Evolutionary conservation across 2,888 invertebrate species (phyloP).

Genomic region (Stenchaetothrips biformis): DNA sequence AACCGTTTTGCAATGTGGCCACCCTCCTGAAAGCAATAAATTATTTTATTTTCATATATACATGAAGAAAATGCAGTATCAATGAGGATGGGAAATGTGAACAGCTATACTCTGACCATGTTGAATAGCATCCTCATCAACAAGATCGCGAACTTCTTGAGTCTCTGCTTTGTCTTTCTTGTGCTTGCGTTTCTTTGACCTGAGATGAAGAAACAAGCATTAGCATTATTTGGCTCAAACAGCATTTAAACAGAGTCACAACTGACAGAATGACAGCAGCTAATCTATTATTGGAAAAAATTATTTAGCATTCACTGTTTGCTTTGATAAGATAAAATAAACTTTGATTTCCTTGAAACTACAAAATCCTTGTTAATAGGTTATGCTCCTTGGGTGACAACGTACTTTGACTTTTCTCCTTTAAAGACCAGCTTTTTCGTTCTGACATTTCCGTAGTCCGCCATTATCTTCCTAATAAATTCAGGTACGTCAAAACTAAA

Average conservation of each 20-base stretch:
- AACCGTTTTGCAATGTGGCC: slow-evolving; percentile 73
- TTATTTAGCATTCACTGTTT: not conserved
- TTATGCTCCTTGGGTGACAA: slow-evolving; percentile 35
- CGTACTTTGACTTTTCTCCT: slow-evolving; percentile 76
- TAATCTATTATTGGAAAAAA: slow-evolving; percentile 9
- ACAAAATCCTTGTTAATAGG: no score
- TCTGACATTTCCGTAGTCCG: slow-evolving; percentile 74
- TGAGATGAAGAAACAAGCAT: slow-evolving; percentile 40
- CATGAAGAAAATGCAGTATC: slow-evolving; percentile 4
- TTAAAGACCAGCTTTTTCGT: slow-evolving; percentile 77
- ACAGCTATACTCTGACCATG: slow-evolving; percentile 48
- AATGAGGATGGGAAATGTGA: not conserved
- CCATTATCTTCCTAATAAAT: slow-evolving; percentile 47
- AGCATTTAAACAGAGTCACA: slow-evolving; percentile 30
- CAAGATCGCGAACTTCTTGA: slow-evolving; percentile 46
- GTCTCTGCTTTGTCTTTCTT: slow-evolving; percentile 57
- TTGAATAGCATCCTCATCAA: slow-evolving; percentile 60
- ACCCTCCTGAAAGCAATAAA: slow-evolving; percentile 58
- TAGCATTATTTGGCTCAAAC: slow-evolving; percentile 44
- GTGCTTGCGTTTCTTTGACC: slow-evolving; percentile 68
- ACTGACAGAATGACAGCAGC: not conserved
- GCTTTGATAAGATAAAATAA: no score
- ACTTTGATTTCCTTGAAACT: no score
- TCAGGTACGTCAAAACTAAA: no score
- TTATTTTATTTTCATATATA: not conserved